Conservation (phyloP, 1,140 invertebrate genomes). For the Episyrphus balteatus region DNA sequence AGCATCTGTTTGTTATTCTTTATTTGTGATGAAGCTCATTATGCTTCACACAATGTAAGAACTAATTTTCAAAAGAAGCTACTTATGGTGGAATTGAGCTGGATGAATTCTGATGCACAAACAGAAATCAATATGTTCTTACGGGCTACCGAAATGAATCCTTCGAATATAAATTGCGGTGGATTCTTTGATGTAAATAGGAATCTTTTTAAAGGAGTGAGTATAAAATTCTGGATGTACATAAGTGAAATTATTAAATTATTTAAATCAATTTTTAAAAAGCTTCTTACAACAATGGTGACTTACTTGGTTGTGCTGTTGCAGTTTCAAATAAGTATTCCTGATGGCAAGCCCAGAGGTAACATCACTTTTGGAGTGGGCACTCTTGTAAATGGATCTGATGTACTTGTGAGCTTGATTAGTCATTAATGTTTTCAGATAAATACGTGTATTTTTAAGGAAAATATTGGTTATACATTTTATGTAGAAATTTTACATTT, state of each 20-base stretch:
- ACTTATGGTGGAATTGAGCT: constrained; percentile 52
- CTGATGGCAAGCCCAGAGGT: constrained; percentile 33
- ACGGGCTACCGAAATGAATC: constrained; percentile 56
- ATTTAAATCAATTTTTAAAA: constrained; percentile 14
- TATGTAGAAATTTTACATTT: too few species aligned
- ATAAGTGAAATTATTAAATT: too few species aligned
- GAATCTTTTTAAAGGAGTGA: constrained; percentile 53
- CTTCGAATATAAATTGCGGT: constrained; percentile 52
- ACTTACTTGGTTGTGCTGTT: constrained; percentile 55
- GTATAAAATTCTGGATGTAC: constrained; percentile 9
- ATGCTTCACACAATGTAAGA: constrained; percentile 50
- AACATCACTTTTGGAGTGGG: too few species aligned
- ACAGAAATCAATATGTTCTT: constrained; percentile 58
- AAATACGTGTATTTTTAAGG: too few species aligned
- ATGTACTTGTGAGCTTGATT: too few species aligned
- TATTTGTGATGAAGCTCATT: constrained; percentile 55
- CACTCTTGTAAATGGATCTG: too few species aligned
- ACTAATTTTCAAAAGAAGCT: constrained; percentile 58
- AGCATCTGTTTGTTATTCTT: constrained; percentile 50
- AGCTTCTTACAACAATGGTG: constrained; percentile 56
- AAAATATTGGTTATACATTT: too few species aligned
- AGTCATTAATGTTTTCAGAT: too few species aligned
- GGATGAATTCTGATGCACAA: constrained; percentile 52
- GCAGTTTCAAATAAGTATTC: constrained; percentile 60
- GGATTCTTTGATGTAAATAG: constrained; percentile 57